phyloP scores from a whole-genome alignment of 2,888 invertebrate genomes.

The Tholera decimalis region DNA sequence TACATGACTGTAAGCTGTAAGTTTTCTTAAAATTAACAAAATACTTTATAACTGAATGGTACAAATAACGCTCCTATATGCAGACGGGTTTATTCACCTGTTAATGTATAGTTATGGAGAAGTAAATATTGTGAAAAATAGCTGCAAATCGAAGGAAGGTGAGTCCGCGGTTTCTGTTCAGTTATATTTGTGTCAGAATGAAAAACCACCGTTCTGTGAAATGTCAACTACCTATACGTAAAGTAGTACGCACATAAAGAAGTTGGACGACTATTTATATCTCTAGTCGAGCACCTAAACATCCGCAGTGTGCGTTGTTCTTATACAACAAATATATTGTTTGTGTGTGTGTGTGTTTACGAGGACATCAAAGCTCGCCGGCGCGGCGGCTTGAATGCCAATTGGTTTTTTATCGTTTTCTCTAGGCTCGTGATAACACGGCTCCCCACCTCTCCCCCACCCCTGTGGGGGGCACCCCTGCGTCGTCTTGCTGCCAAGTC shows the following conservation, averaged over 20 bases:
- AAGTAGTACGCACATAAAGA: conserved; percentile 23
- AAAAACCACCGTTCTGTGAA: not conserved
- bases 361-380: conserved; percentile 81
- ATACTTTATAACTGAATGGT: too few relatives aligned
- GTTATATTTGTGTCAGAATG: not conserved
- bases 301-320: conserved; percentile 35
- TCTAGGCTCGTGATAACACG: conserved; percentile 73
- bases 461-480: conserved; percentile 29
- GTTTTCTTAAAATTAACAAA: too few relatives aligned
- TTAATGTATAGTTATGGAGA: not conserved
- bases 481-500: conserved; percentile 51
- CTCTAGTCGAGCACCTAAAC: conserved; percentile 18
- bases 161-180: not conserved
- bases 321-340: conserved; percentile 26
- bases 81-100: not conserved
- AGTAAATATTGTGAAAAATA: not conserved
- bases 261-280: conserved; percentile 53
- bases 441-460: conserved; percentile 27
- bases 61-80: too few relatives aligned
- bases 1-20: too few relatives aligned
- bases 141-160: not conserved
- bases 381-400: conserved; percentile 78
- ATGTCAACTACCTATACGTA: not conserved
- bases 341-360: conserved; percentile 67
- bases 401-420: conserved; percentile 87